Percentiles rank a stretch among this genome's conserved stretches.
These are phyloP conservation scores for Ectemnius cavifrons DNA, from an alignment of 2,888 invertebrate genomes.

Conservation along the genomic window DNA sequence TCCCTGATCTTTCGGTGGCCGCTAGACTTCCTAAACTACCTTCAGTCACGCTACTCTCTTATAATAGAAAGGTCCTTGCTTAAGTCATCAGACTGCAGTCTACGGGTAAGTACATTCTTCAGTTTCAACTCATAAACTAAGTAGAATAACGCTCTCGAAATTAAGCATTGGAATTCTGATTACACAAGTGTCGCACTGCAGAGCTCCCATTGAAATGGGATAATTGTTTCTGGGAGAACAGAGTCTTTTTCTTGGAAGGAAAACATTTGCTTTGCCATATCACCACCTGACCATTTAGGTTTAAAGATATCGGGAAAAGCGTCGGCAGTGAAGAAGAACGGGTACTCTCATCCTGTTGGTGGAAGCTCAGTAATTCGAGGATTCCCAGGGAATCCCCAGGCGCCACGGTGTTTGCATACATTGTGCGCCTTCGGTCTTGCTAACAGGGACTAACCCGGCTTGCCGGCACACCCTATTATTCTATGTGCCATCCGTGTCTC, in stretches of 20 bases:
- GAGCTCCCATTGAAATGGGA: slow-evolving; percentile 26
- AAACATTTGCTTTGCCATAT: slow-evolving; percentile 8
- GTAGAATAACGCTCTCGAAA: neutral
- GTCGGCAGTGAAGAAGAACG: slow-evolving; percentile 34
- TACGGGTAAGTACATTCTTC: too few relatives aligned
- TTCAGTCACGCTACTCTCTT: too few relatives aligned
- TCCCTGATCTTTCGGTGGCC: neutral
- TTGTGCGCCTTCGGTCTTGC: slow-evolving; percentile 68
- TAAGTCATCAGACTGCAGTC: too few relatives aligned
- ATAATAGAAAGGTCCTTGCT: neutral
- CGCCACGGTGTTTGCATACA: slow-evolving; percentile 73
- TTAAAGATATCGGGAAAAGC: slow-evolving; percentile 37
- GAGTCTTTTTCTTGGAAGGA: too few relatives aligned
- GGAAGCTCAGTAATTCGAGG: slow-evolving; percentile 68
- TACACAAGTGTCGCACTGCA: slow-evolving; percentile 16
- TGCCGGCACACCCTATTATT: slow-evolving; percentile 68
- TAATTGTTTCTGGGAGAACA: slow-evolving; percentile 36
- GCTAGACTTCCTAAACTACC: too few relatives aligned
- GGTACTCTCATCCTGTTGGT: slow-evolving; percentile 41
- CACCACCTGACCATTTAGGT: slow-evolving; percentile 38
- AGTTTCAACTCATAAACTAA: neutral
- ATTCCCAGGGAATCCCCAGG: slow-evolving; percentile 67
- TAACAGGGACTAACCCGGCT: slow-evolving; percentile 67
- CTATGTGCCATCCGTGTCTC: slow-evolving; percentile 69
- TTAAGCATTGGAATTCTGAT: neutral